Percentiles rank a stretch among this genome's conserved stretches.
phyloP scores from a whole-genome alignment of 2,888 invertebrate species.

The Salpingus planirostris region DNA sequence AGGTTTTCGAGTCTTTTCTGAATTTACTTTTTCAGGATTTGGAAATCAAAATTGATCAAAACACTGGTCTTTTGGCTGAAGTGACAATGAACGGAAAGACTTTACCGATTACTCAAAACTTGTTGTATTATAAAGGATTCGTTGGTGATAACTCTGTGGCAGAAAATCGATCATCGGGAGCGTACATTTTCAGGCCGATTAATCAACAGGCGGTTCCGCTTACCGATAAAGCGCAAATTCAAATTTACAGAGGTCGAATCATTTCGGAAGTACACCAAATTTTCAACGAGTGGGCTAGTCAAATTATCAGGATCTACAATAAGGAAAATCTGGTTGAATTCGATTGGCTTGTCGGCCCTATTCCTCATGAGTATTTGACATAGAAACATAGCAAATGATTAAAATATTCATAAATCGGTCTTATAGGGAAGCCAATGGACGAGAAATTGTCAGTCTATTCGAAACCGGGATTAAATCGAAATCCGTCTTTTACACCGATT shows the following conservation, averaged over 20 bases:
- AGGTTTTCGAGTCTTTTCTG: no score
- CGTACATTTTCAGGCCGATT: conserved; percentile 76
- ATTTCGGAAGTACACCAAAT: conserved; percentile 53
- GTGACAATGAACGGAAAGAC: conserved; percentile 42
- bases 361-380: conserved; percentile 40
- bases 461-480: conserved; percentile 47
- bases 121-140: conserved; percentile 62
- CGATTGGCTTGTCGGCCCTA: conserved; percentile 71
- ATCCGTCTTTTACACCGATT: conserved; percentile 77
- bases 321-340: conserved; percentile 51
- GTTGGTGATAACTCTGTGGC: conserved; percentile 55
- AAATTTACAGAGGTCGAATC: conserved; percentile 19
- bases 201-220: conserved; percentile 1
- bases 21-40: no score
- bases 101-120: conserved; percentile 48
- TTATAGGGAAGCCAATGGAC: conserved; percentile 39
- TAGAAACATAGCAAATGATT: conserved; percentile 10
- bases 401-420: background rate
- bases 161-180: conserved; percentile 71
- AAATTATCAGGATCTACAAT: conserved; percentile 58
- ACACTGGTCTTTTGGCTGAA: conserved; percentile 46
- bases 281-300: conserved; percentile 60
- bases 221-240: conserved; percentile 4
- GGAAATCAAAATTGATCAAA: no score
- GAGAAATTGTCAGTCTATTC: conserved; percentile 62